Base-by-base conservation (phyloP, 2,113 vertebrate species). In the Carassius gibelio region DNA sequence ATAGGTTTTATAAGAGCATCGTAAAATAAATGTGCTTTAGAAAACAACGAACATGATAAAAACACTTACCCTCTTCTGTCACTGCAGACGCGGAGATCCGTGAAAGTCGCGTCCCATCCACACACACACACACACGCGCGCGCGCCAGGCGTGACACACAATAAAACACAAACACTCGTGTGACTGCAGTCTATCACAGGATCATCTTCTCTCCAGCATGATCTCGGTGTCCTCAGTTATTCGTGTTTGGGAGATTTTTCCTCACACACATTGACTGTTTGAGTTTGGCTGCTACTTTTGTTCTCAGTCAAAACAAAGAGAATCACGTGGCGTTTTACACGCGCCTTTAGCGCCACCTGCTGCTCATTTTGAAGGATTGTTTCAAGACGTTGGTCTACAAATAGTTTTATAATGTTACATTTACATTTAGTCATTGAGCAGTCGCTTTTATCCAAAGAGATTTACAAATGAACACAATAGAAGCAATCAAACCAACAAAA, bases 231-330 rank as follows among this genome's bases (percentile, higher is more conserved):
- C 62, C 26, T 50, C 26, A 8, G 26, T 55, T 81, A 45, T 69
- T 55, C 80, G 19, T 76, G 23, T 55, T 76, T 76, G 13, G n/a
- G 15, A 4, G 4, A 50, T 76, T 21, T 76, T 52, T n/a, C 64
- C 78, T 34, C 13, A 30, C 74, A 30, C 74, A 50, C 75, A 76
- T 10, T 76, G 23, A 55, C 75, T 55, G n/a, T 55, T 76, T 55
- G 26, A 76, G 45, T 55, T 76, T 5, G 15, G 61, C 61, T 68
- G 62, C 45, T 52, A 81, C 62, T 81, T 81, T 69, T 81, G 80
- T 81, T 68, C 79, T 69, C 45, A 69, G 64, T 69, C 80, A 81
- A 81, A 81, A 81, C 80, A 81, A 81, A 81, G 80, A 76, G 26
- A 76, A n/a, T 36, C 23, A 81, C 55, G 62, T 64, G 34, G 77